A percentile compares a stretch with the other conserved stretches of the same genome.
Conservation (phyloP, 1,140 invertebrate species). For the Penaeus vannamei region DNA sequence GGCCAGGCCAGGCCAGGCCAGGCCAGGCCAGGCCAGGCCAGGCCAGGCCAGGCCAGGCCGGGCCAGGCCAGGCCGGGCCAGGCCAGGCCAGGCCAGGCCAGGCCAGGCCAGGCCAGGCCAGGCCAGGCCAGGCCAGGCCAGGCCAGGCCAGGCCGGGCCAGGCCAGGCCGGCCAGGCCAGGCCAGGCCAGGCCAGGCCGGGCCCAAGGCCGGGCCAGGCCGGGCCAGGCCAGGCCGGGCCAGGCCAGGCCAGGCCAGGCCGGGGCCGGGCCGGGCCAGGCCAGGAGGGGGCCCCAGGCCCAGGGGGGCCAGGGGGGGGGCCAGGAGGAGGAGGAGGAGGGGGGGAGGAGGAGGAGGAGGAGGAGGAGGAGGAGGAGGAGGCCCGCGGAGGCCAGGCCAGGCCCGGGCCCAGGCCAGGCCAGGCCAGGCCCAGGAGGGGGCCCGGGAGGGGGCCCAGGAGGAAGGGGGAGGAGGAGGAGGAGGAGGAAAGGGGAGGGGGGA, state of each 20-base stretch:
- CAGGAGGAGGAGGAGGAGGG: too few species aligned
- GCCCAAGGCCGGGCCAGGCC: slow-evolving; percentile 59
- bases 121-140: slow-evolving; percentile 48
- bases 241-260: slow-evolving; percentile 52
- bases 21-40: slow-evolving; percentile 49
- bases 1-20: slow-evolving; percentile 49
- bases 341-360: too few species aligned
- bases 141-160: slow-evolving; percentile 30
- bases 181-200: slow-evolving; percentile 42
- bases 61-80: slow-evolving; percentile 57
- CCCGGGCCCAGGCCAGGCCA: too few species aligned
- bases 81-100: slow-evolving; percentile 68
- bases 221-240: slow-evolving; percentile 60
- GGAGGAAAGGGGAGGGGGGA: too few species aligned
- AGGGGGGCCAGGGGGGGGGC: slow-evolving; percentile 45
- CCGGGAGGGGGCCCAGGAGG: too few species aligned
- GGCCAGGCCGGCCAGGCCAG: slow-evolving; percentile 15
- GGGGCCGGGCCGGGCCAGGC: slow-evolving; percentile 36
- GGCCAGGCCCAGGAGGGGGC: too few species aligned
- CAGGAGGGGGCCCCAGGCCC: not conserved
- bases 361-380: too few species aligned
- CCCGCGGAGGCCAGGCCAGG: too few species aligned
- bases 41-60: slow-evolving; percentile 57
- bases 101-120: slow-evolving; percentile 66
- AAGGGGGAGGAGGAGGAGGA: too few species aligned